Conservation (phyloP, 2,113 vertebrate species). For the Merops nubicus region DNA sequence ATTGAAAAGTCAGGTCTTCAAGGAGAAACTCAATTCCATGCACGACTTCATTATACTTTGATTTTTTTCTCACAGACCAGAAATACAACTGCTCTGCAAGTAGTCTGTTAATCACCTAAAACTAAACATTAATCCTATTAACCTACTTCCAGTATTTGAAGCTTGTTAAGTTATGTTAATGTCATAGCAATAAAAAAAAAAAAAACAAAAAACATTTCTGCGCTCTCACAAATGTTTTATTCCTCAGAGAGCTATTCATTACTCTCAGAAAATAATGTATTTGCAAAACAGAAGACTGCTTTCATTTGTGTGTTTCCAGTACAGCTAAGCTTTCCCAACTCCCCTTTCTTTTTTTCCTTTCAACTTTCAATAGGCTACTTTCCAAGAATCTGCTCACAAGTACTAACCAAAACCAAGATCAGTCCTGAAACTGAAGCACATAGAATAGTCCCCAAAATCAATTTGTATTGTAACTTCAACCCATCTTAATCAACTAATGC, state of each 20-base stretch:
- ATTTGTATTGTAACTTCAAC: neutral
- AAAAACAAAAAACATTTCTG: neutral
- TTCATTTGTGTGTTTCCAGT: slow-evolving; percentile 10
- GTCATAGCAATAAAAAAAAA: neutral
- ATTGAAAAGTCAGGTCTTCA: neutral
- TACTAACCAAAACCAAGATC: neutral
- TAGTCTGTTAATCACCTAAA: slow-evolving; percentile 40
- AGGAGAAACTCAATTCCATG: neutral
- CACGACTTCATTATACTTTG: slow-evolving; percentile 29
- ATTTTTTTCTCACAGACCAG: slow-evolving; percentile 35
- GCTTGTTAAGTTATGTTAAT: slow-evolving; percentile 46
- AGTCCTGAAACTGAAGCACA: neutral
- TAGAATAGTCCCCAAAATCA: neutral
- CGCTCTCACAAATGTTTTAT: neutral
- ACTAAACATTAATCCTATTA: slow-evolving; percentile 53
- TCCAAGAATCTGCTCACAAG: slow-evolving; percentile 37
- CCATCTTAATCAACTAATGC: neutral
- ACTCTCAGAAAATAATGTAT: neutral
- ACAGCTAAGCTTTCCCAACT: neutral
- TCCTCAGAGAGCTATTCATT: neutral
- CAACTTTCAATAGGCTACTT: neutral
- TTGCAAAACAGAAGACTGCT: slow-evolving; percentile 31
- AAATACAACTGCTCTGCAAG: slow-evolving; percentile 9
- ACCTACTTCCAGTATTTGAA: neutral
- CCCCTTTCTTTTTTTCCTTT: neutral